Evolutionary conservation across 1,140 invertebrate species (phyloP).

Genomic region (Drosophila azteca): DNA sequence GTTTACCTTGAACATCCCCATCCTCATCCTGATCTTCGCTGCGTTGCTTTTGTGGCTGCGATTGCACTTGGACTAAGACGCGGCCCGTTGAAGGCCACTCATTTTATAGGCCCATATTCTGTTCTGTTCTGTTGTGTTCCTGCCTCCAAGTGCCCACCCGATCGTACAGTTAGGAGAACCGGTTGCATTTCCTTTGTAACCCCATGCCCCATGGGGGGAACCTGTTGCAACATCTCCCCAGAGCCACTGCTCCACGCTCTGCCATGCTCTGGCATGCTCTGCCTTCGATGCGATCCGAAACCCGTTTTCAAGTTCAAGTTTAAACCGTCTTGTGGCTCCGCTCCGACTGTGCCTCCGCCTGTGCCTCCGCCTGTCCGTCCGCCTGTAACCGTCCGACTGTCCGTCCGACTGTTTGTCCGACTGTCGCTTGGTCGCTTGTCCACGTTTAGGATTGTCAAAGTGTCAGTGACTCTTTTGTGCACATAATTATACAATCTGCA

Average conservation of each 20-base stretch:
- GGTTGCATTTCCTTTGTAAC: conserved; percentile 44
- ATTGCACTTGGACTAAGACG: conserved; percentile 54
- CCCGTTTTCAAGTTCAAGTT: conserved; percentile 83
- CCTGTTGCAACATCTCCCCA: conserved; percentile 58
- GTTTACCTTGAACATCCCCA: conserved; percentile 48
- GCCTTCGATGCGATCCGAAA: conserved; percentile 36
- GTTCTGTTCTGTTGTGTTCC: not conserved
- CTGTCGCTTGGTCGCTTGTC: not conserved
- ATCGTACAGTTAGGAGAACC: conserved; percentile 39
- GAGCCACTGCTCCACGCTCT: conserved; percentile 3
- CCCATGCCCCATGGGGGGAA: conserved; percentile 22
- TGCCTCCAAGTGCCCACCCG: not conserved
- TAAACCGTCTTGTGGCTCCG: conserved; percentile 35
- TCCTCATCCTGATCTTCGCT: not conserved
- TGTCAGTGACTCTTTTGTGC: conserved; percentile 77
- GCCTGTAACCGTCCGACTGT: too few relatives aligned
- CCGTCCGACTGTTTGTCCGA: too few relatives aligned
- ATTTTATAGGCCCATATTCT: conserved; percentile 32
- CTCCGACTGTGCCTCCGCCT: too few relatives aligned
- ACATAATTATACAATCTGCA: conserved; percentile 25
- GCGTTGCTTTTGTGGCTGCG: conserved; percentile 22
- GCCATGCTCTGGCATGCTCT: not conserved
- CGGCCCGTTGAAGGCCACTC: conserved; percentile 27
- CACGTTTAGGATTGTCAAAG: conserved; percentile 50
- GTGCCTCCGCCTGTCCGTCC: too few relatives aligned